phyloP scores from a whole-genome alignment of 2,797 vertebrate species.

The Lepilemur septentrionalis region DNA sequence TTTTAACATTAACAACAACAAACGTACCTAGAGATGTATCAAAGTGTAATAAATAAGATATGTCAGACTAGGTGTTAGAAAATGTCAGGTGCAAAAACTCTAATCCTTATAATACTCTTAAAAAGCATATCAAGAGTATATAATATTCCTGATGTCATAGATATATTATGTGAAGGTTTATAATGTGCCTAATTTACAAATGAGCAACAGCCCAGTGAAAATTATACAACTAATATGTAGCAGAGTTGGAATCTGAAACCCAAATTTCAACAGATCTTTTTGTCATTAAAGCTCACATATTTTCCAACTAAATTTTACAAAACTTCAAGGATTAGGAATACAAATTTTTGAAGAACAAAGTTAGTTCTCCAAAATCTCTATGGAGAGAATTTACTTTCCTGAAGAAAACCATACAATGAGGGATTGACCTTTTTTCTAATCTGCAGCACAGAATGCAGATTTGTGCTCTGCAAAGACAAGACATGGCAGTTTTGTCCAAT shows the following conservation, averaged over 20 bases:
- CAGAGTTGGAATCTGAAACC: neutral
- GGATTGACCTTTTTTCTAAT: neutral
- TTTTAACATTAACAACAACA: neutral
- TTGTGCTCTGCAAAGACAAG: neutral
- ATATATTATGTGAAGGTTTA: too few species aligned
- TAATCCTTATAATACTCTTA: neutral
- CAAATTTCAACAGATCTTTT: neutral
- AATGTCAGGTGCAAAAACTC: too few species aligned
- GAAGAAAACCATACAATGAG: neutral
- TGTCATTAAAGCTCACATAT: neutral
- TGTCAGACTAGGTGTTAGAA: neutral
- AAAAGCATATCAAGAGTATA: neutral
- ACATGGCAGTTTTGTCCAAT: neutral
- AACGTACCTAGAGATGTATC: neutral
- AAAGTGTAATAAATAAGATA: neutral
- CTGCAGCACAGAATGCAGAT: neutral
- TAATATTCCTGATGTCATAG: neutral
- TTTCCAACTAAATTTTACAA: neutral
- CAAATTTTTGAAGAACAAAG: neutral
- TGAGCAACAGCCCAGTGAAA: neutral
- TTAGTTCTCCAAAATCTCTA: neutral
- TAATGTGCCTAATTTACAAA: neutral
- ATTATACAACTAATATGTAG: neutral
- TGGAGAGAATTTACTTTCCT: neutral
- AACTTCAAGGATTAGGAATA: neutral